Conservation (phyloP, 1,140 invertebrate species). For the Tribolium castaneum region DNA sequence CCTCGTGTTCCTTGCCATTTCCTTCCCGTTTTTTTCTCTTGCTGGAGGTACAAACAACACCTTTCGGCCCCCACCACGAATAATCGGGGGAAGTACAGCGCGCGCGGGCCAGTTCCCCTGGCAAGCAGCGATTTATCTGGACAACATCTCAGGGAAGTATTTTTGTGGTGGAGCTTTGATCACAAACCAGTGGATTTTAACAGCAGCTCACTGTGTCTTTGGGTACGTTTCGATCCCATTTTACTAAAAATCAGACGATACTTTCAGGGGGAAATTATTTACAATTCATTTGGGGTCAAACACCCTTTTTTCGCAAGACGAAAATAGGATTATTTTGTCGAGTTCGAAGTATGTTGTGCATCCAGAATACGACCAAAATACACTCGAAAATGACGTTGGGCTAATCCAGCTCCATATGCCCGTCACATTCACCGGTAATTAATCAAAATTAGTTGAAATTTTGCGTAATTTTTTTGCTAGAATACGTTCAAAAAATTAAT, state of each 20-base stretch:
- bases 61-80: background rate
- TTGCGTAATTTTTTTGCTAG: background rate
- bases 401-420: constrained; percentile 5
- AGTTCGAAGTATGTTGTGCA: background rate
- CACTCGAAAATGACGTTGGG: constrained; percentile 18
- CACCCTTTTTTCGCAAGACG: background rate
- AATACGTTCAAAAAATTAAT: background rate
- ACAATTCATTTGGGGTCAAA: constrained; percentile 14
- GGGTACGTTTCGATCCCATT: background rate
- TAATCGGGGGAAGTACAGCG: constrained; percentile 16
- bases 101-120: constrained; percentile 22
- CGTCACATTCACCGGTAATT: background rate
- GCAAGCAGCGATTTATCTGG: constrained; percentile 1
- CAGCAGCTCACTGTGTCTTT: constrained; percentile 9
- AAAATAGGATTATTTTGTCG: background rate
- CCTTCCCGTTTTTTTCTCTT: background rate
- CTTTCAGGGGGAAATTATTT: background rate
- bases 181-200: constrained; percentile 19
- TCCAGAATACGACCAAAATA: constrained; percentile 16
- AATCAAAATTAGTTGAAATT: too few relatives aligned
- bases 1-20: background rate
- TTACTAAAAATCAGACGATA: background rate
- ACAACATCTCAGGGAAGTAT: background rate
- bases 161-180: constrained; percentile 27
- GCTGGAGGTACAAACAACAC: background rate